These are phyloP conservation scores for Galeopterus variegatus DNA, from an alignment of 2,113 vertebrate species.

Conservation along the genomic window DNA sequence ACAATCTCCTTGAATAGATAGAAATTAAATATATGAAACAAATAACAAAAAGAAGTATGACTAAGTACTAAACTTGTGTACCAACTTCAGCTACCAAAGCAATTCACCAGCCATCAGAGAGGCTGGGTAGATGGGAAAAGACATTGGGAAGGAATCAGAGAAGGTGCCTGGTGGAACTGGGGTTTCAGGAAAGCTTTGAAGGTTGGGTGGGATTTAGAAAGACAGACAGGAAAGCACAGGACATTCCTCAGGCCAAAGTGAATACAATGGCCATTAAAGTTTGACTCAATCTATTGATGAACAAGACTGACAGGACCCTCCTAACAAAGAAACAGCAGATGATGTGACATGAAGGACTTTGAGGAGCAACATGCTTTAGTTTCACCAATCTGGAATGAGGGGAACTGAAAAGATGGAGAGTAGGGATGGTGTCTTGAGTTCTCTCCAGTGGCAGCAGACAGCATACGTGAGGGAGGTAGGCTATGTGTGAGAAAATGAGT, in stretches of 20 bases:
- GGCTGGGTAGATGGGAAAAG: not conserved
- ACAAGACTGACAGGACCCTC: not conserved
- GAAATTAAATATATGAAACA: not conserved
- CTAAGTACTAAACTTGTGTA: not conserved
- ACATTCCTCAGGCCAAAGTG: not conserved
- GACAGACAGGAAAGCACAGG: not conserved
- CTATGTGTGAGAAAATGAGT: not conserved
- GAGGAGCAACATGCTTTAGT: not conserved
- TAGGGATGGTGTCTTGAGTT: accelerated
- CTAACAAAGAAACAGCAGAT: not conserved
- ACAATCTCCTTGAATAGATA: not conserved
- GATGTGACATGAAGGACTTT: not conserved
- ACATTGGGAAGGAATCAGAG: not conserved
- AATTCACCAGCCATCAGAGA: not conserved
- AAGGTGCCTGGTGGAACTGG: not conserved
- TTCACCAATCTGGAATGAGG: not conserved
- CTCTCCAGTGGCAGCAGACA: accelerated
- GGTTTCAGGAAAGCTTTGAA: not conserved
- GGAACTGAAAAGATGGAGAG: not conserved
- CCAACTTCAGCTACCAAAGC: not conserved
- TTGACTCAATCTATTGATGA: not conserved
- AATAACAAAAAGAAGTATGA: not conserved
- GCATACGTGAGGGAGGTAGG: not conserved
- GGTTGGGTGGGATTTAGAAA: not conserved
- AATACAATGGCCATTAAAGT: not conserved